Percentiles rank a stretch among this genome's conserved stretches.
phyloP scores from a whole-genome alignment of 2,888 invertebrate genomes.

The Nowickia ferox region DNA sequence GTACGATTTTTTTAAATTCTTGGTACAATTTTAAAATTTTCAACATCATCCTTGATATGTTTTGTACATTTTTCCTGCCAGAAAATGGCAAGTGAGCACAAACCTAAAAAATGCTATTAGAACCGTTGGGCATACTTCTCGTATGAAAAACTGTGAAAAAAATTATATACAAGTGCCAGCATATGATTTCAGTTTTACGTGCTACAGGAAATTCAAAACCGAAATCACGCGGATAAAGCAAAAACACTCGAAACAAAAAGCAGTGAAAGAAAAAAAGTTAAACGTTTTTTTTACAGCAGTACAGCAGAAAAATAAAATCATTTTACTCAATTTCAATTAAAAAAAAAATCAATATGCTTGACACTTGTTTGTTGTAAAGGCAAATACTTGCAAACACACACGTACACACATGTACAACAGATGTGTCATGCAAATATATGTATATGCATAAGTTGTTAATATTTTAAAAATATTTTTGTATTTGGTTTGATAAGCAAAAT shows the following conservation, averaged over 20 bases:
- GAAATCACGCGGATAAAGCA: slow-evolving; percentile 67
- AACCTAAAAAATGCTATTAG: too few species aligned
- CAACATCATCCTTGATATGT: too few species aligned
- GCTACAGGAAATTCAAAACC: slow-evolving; percentile 67
- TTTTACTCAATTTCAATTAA: slow-evolving; percentile 3
- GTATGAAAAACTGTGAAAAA: neutral
- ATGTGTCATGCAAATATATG: neutral
- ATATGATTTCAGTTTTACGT: slow-evolving; percentile 73
- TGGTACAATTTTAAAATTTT: too few species aligned
- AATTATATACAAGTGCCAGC: slow-evolving; percentile 13
- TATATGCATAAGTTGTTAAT: neutral
- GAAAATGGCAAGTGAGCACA: too few species aligned
- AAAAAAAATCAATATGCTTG: slow-evolving; percentile 45
- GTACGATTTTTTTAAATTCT: too few species aligned
- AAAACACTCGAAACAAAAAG: slow-evolving; percentile 26
- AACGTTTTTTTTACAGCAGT: neutral
- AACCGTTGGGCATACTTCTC: slow-evolving; percentile 20
- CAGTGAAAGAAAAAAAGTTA: slow-evolving; percentile 8
- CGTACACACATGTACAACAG: neutral
- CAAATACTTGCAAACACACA: neutral
- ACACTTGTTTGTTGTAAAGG: slow-evolving; percentile 36
- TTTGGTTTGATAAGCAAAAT: slow-evolving; percentile 2
- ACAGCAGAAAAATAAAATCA: slow-evolving; percentile 17
- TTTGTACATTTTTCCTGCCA: too few species aligned
- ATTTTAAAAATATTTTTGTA: slow-evolving; percentile 10